A percentile compares a stretch with the other conserved stretches of the same genome.
These are phyloP conservation scores for Sciurus vulgaris DNA, from an alignment of 2,797 vertebrate species.

Conservation along the genomic window DNA sequence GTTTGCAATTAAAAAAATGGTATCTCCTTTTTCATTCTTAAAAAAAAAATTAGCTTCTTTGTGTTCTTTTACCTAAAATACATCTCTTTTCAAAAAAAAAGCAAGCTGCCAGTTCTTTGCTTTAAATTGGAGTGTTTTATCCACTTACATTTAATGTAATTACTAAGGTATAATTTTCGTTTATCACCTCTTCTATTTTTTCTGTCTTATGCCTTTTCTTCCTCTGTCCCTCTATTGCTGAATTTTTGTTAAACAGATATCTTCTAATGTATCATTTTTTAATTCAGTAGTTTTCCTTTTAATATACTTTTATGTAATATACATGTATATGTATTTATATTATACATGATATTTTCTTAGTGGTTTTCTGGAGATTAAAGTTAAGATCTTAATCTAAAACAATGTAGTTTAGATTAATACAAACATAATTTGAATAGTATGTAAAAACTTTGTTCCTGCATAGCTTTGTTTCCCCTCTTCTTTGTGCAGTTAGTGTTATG, in stretches of 20 bases:
- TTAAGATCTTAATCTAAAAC: background rate
- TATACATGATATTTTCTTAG: background rate
- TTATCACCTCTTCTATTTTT: no score
- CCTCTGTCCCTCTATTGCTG: no score
- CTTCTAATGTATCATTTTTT: background rate
- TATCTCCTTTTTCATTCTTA: background rate
- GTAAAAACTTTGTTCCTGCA: background rate
- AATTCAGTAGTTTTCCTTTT: background rate
- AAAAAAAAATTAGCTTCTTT: background rate
- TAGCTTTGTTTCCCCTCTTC: background rate
- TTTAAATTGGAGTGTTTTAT: background rate
- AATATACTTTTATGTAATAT: background rate
- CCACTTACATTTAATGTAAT: no score
- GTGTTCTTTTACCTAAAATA: background rate
- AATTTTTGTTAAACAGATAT: background rate
- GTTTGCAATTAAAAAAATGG: no score
- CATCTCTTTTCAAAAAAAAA: background rate
- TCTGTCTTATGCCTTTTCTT: background rate
- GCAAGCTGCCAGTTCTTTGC: background rate
- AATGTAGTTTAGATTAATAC: background rate
- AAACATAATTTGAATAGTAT: background rate
- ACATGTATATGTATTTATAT: background rate
- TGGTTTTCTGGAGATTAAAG: background rate
- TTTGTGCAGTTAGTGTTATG: background rate
- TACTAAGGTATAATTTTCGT: no score